These are phyloP conservation scores for Dromas ardeola DNA, from an alignment of 2,113 vertebrate species.

Conservation along the genomic window DNA sequence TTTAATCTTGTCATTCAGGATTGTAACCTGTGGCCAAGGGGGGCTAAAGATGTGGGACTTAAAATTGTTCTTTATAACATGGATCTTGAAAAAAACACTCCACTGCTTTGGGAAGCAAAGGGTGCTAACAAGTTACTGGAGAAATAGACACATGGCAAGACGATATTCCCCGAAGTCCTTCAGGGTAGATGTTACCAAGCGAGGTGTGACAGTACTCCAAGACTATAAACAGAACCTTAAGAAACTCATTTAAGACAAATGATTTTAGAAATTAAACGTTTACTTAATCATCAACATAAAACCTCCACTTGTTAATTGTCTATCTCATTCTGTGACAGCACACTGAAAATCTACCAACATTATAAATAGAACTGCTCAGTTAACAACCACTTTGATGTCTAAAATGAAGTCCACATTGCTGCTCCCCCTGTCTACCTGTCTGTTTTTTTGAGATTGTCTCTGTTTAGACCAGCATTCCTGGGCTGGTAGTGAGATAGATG, in stretches of 20 bases:
- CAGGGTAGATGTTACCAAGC: neutral
- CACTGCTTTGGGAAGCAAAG: neutral
- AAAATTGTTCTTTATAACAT: neutral
- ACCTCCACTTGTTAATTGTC: conserved; percentile 4
- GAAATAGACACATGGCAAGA: neutral
- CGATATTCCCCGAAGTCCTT: neutral
- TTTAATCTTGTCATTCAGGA: neutral
- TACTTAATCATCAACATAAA: neutral
- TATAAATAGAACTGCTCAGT: conserved; percentile 31
- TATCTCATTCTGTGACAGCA: conserved; percentile 27
- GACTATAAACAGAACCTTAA: conserved; percentile 32
- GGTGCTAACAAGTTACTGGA: neutral
- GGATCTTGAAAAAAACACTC: neutral
- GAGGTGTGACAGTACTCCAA: neutral
- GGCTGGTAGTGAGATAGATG: conserved; percentile 35
- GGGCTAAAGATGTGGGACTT: neutral
- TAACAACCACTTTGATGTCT: conserved; percentile 39
- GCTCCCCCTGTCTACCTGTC: conserved; percentile 31
- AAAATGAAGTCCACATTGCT: conserved; percentile 31
- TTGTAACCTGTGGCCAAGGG: neutral
- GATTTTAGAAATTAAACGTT: neutral
- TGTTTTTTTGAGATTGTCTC: conserved; percentile 39
- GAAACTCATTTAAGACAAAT: conserved; percentile 36
- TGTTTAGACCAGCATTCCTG: conserved; percentile 49
- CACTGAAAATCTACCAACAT: conserved; percentile 34